These are phyloP conservation scores for Anarhynchus alexandrinus DNA, from an alignment of 2,113 vertebrate genomes.

Conservation along the genomic window DNA sequence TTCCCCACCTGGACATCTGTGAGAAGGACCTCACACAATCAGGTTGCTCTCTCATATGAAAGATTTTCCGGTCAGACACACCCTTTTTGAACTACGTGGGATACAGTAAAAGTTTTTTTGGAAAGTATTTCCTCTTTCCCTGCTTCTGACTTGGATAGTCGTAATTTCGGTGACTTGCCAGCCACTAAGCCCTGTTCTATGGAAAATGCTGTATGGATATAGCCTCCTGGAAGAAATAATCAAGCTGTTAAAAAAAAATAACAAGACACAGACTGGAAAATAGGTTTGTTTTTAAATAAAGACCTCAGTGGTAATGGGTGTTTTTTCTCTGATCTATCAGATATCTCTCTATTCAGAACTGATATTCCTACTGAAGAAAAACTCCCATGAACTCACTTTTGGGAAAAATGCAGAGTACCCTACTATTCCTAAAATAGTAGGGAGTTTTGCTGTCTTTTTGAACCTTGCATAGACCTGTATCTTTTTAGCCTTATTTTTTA, in stretches of 20 bases:
- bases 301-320: neutral
- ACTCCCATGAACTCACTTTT: neutral
- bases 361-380: neutral
- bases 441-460: neutral
- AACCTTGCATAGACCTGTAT: neutral
- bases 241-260: neutral
- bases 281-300: neutral
- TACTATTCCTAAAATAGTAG: neutral
- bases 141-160: neutral
- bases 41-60: neutral
- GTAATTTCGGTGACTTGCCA: neutral
- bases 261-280: neutral
- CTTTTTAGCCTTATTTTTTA: neutral
- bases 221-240: neutral
- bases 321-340: neutral
- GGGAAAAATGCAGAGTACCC: neutral
- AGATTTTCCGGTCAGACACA: neutral
- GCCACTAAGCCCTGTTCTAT: neutral
- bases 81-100: neutral
- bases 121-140: neutral
- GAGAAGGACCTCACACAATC: constrained; percentile 38
- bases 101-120: neutral
- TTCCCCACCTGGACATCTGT: constrained; percentile 16
- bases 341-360: neutral
- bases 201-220: neutral